phyloP scores from a whole-genome alignment of 1,140 invertebrate genomes.

The Heliconius congener region DNA sequence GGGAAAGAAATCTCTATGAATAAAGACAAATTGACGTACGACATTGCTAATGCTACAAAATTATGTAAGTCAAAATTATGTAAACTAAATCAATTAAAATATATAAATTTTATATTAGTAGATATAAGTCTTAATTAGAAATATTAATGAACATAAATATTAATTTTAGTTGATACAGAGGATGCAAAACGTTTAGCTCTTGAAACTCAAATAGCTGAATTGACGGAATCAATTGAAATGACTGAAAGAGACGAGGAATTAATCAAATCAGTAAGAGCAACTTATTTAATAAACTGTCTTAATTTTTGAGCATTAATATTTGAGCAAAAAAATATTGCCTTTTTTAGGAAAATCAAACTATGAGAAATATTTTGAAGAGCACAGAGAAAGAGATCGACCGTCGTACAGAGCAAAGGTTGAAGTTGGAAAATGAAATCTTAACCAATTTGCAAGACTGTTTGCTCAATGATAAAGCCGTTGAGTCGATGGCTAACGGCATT shows the following conservation, averaged over 20 bases:
- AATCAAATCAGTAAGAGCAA: conserved; percentile 62
- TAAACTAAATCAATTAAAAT: too few species aligned
- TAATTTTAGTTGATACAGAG: conserved; percentile 57
- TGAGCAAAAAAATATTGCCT: conserved; percentile 4
- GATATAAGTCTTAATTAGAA: too few species aligned
- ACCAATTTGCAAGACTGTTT: conserved; percentile 85
- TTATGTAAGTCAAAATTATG: conserved; percentile 46
- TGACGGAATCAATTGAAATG: conserved; percentile 81
- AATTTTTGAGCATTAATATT: not conserved
- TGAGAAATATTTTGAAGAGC: conserved; percentile 66
- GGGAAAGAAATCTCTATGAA: conserved; percentile 85
- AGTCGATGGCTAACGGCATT: conserved; percentile 75
- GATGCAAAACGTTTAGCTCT: conserved; percentile 65
- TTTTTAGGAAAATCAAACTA: conserved; percentile 75
- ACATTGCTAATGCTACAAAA: conserved; percentile 77
- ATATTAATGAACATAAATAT: conserved; percentile 25
- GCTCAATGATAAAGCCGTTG: conserved; percentile 85
- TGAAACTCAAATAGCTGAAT: conserved; percentile 80
- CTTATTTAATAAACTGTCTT: not conserved
- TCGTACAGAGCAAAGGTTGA: conserved; percentile 79
- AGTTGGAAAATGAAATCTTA: conserved; percentile 85
- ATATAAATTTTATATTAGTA: too few species aligned
- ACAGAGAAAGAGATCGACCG: conserved; percentile 81
- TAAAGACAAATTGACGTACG: conserved; percentile 82
- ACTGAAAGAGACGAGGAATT: conserved; percentile 83